Evolutionary conservation across 2,797 vertebrate genomes (phyloP).

Genomic region (Pelobates cultripes): DNA sequence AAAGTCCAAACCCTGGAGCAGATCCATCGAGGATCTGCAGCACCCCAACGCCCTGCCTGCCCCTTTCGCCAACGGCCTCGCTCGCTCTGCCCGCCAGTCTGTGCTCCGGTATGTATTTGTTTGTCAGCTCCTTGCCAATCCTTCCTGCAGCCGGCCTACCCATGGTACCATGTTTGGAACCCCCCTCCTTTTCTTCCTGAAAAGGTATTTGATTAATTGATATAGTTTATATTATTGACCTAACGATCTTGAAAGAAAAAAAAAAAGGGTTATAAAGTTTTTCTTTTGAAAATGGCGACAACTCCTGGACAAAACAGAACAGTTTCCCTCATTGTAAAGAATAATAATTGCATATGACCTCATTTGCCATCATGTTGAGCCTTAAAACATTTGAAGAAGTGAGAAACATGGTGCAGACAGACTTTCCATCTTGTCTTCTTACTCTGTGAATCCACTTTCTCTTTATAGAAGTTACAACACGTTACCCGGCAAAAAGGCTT

Average conservation of each 20-base stretch:
- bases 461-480: slow-evolving; percentile 82
- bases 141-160: slow-evolving; percentile 25
- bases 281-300: too few relatives aligned
- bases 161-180: slow-evolving; percentile 28
- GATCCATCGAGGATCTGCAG: slow-evolving; percentile 98
- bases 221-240: not conserved
- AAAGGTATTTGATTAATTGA: too few relatives aligned
- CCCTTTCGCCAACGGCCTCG: slow-evolving; percentile 91
- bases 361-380: not conserved
- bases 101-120: slow-evolving; percentile 91
- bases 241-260: not conserved
- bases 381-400: too few relatives aligned
- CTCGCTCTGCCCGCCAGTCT: slow-evolving; percentile 92
- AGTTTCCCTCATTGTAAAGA: not conserved
- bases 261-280: not conserved
- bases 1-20: slow-evolving; percentile 93
- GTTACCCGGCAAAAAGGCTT: slow-evolving; percentile 84
- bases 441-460: not conserved
- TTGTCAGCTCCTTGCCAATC: slow-evolving; percentile 31
- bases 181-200: not conserved
- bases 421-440: not conserved
- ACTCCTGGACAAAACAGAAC: too few relatives aligned
- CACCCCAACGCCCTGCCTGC: slow-evolving; percentile 79
- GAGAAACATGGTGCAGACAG: too few relatives aligned
- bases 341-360: not conserved